These are phyloP conservation scores for Drosophila tani DNA, from an alignment of 1,140 invertebrate species.

Conservation along the genomic window DNA sequence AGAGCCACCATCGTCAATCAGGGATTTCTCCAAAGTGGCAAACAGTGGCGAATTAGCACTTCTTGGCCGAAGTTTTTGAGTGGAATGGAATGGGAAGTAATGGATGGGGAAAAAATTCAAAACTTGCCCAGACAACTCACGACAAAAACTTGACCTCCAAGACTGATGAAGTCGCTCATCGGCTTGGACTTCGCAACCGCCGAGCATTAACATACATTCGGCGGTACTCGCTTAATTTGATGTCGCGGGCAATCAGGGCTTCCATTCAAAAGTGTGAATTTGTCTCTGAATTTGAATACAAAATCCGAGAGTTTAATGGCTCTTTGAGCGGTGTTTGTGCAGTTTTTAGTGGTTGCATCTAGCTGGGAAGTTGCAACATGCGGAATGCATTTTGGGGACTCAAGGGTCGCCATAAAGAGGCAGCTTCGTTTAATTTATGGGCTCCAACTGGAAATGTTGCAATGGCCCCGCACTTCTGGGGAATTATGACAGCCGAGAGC, in stretches of 20 bases:
- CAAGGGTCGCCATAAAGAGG: constrained; percentile 38
- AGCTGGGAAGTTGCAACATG: constrained; percentile 22
- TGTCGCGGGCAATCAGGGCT: constrained; percentile 33
- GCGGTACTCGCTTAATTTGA: constrained; percentile 33
- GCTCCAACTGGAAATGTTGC: constrained; percentile 26
- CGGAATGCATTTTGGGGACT: background rate
- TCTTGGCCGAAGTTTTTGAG: background rate
- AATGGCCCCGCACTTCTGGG: constrained; percentile 4
- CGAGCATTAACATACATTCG: constrained; percentile 71
- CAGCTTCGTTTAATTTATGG: constrained; percentile 43
- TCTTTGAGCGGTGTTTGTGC: background rate
- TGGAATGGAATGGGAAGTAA: background rate
- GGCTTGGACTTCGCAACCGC: constrained; percentile 34
- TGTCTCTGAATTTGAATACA: constrained; percentile 24
- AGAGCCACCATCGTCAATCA: background rate
- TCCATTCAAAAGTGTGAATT: constrained; percentile 23
- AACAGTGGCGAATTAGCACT: constrained; percentile 23
- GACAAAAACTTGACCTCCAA: constrained; percentile 54
- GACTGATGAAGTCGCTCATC: constrained; percentile 10
- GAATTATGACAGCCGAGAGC: constrained; percentile 10
- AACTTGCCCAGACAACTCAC: constrained; percentile 39
- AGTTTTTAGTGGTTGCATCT: constrained; percentile 1
- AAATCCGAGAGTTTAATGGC: constrained; percentile 8
- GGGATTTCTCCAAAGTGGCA: constrained; percentile 3
- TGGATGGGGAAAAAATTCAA: constrained; percentile 15